phyloP scores from a whole-genome alignment of 2,797 vertebrate genomes.

The Leucoraja ocellata region DNA sequence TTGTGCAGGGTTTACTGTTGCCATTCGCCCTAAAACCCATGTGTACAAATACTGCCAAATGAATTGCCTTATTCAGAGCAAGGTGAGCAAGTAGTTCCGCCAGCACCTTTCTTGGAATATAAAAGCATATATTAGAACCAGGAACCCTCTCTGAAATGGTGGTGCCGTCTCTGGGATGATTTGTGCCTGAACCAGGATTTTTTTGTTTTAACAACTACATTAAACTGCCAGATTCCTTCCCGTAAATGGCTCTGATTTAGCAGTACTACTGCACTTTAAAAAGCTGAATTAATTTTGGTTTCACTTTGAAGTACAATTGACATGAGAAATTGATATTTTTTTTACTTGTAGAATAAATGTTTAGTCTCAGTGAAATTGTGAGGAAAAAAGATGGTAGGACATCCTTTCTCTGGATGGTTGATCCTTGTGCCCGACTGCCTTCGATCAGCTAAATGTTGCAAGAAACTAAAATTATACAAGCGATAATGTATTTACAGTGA shows the following conservation, averaged over 20 bases:
- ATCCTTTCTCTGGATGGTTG: not conserved
- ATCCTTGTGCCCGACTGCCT: not conserved
- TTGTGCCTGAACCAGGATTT: not conserved
- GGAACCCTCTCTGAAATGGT: not conserved
- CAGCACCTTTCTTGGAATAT: not conserved
- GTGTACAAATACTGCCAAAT: not conserved
- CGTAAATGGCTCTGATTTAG: not conserved
- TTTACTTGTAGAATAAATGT: not conserved
- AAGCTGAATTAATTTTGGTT: not conserved
- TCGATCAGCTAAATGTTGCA: not conserved
- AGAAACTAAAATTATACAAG: not conserved
- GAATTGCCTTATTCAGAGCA: no score
- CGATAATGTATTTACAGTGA: not conserved
- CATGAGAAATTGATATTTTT: not conserved
- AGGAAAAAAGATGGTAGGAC: no score
- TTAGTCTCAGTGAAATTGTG: not conserved
- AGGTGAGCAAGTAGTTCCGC: not conserved
- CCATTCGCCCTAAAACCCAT: not conserved
- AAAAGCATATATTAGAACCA: not conserved
- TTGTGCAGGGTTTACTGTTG: not conserved
- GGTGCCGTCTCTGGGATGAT: not conserved
- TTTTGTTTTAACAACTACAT: no score
- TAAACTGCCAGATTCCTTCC: not conserved
- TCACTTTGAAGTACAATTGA: not conserved
- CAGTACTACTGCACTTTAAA: not conserved